These are phyloP conservation scores for Poecilia picta DNA, from an alignment of 2,797 vertebrate species.

Conservation along the genomic window DNA sequence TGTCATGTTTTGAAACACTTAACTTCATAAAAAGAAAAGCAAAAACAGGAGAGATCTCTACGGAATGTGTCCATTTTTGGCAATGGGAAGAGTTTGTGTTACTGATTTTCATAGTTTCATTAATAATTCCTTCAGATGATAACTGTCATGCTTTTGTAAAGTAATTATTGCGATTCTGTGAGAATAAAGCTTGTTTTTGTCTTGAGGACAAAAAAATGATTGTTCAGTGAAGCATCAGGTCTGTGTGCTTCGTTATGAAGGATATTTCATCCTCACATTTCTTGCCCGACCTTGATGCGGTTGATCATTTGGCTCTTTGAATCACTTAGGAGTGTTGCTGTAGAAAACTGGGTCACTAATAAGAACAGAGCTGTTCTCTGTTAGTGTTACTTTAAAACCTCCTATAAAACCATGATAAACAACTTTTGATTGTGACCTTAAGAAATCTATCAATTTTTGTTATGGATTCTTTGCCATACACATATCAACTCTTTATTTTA, in stretches of 20 bases:
- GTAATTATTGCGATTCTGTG: neutral
- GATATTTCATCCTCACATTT: neutral
- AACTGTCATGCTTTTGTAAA: neutral
- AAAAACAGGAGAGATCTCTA: neutral
- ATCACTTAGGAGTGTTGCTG: neutral
- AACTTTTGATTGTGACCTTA: neutral
- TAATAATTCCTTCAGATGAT: neutral
- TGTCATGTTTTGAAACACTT: neutral
- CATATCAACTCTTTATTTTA: neutral
- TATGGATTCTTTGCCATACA: neutral
- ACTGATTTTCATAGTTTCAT: neutral
- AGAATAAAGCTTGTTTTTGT: slow-evolving; percentile 14
- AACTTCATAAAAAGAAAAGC: neutral
- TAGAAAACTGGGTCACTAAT: neutral
- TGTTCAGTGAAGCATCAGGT: slow-evolving; percentile 19
- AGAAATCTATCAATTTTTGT: neutral
- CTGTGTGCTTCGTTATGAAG: slow-evolving; percentile 19
- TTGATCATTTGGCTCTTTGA: slow-evolving; percentile 11
- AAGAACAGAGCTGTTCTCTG: neutral
- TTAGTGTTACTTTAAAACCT: neutral
- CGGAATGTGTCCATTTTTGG: neutral
- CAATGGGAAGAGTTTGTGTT: neutral
- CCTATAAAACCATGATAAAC: neutral
- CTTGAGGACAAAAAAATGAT: slow-evolving; percentile 19
- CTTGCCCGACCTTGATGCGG: slow-evolving; percentile 16